These are phyloP conservation scores for Octopus bimaculoides DNA, from an alignment of 1,140 invertebrate genomes.

Conservation along the genomic window DNA sequence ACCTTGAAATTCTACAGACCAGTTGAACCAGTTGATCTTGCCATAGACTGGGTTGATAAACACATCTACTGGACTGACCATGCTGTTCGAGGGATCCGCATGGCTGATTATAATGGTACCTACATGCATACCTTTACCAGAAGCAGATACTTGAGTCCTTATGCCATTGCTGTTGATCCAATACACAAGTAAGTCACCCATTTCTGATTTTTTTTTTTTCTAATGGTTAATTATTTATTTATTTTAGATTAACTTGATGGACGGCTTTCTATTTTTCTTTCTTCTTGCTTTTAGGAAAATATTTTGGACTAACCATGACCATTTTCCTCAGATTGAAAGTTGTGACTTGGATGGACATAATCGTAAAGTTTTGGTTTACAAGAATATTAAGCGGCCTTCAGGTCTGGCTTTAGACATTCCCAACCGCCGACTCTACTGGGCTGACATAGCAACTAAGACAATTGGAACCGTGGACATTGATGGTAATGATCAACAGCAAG, in stretches of 20 bases:
- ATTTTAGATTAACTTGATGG: no score
- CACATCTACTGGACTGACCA: conserved; percentile 95
- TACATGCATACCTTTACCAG: conserved; percentile 70
- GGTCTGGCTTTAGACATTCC: conserved; percentile 81
- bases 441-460: conserved; percentile 87
- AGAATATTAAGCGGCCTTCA: conserved; percentile 78
- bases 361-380: conserved; percentile 74
- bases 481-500: conserved; percentile 65
- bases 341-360: conserved; percentile 94
- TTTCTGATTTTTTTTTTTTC: no score
- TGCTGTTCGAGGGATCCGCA: conserved; percentile 86
- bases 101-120: conserved; percentile 63
- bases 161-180: conserved; percentile 91
- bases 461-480: conserved; percentile 84
- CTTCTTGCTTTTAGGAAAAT: conserved; percentile 38
- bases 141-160: conserved; percentile 87
- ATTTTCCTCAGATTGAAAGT: conserved; percentile 79
- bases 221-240: no score
- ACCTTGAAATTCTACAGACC: not conserved
- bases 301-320: conserved; percentile 59
- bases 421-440: conserved; percentile 90
- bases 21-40: conserved; percentile 77
- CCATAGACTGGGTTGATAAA: conserved; percentile 94
- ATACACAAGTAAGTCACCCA: conserved; percentile 60
- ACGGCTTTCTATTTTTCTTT: not conserved